Evolutionary conservation across 2,888 invertebrate genomes (phyloP).

Genomic region (Cantharis nigra): DNA sequence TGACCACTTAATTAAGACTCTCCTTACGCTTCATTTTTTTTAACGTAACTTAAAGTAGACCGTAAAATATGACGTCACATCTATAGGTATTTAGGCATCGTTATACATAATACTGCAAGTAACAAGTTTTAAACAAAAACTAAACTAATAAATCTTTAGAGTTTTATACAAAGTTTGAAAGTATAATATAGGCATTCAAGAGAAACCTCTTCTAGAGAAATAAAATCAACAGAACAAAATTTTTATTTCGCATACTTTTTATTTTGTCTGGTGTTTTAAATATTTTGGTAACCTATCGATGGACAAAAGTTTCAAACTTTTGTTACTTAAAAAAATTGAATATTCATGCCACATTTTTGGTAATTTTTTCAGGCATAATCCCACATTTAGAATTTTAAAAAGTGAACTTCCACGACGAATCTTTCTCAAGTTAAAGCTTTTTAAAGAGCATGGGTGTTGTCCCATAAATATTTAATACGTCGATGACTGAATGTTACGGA

Average conservation of each 20-base stretch:
- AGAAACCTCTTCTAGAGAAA: neutral
- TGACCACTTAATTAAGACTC: neutral
- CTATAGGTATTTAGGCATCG: neutral
- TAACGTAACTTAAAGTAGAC: neutral
- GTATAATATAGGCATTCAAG: neutral
- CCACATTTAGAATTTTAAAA: neutral
- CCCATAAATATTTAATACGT: neutral
- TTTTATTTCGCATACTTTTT: neutral
- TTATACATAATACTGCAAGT: neutral
- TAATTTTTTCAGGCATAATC: neutral
- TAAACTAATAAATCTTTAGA: neutral
- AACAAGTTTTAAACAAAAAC: neutral
- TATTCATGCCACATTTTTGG: neutral
- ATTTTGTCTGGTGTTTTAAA: neutral
- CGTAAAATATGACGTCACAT: neutral
- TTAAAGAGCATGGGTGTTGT: neutral
- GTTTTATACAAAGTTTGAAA: neutral
- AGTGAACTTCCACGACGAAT: neutral
- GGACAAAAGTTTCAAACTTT: neutral
- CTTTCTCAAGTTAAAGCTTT: constrained; percentile 4
- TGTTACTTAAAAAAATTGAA: neutral
- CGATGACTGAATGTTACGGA: neutral
- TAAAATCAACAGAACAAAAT: neutral
- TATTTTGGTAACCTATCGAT: neutral
- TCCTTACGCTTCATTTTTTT: neutral